Evolutionary conservation across 53 echinoderm and acorn worm genomes (phyloP).

Genomic region (Crossaster papposus): DNA sequence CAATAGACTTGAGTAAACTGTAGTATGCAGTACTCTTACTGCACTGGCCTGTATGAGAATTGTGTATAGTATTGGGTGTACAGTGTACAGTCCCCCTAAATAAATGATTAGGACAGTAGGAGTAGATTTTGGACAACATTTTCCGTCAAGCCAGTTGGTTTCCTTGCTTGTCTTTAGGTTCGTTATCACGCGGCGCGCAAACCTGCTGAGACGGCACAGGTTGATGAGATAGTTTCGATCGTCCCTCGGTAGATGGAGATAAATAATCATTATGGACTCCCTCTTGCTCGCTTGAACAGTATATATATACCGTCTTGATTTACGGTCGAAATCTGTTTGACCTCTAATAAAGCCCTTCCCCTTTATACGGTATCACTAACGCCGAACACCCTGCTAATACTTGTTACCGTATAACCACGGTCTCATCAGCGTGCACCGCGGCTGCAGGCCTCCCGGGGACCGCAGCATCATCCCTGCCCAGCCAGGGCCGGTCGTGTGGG

Average conservation of each 20-base stretch:
- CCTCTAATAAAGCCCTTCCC: conserved; percentile 5
- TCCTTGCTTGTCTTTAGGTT: neutral
- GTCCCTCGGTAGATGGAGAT: too few species aligned
- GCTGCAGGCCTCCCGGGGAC: neutral
- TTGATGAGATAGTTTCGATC: conserved; percentile 40
- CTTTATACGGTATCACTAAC: conserved; percentile 3
- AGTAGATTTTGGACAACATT: neutral
- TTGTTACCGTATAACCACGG: neutral
- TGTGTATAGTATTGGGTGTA: too few species aligned
- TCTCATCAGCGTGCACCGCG: neutral
- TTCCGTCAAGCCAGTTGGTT: neutral
- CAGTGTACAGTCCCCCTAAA: too few species aligned
- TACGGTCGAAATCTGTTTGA: conserved; percentile 36
- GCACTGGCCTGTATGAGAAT: too few species aligned
- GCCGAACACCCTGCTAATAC: neutral
- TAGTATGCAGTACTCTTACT: too few species aligned
- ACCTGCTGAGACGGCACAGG: conserved; percentile 13
- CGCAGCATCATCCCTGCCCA: neutral
- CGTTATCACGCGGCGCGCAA: neutral
- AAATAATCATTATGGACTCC: conserved; percentile 7
- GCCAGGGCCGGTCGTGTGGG: conserved; percentile 34
- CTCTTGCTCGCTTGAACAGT: neutral
- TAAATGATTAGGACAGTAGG: too few species aligned
- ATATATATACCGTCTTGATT: conserved; percentile 36
- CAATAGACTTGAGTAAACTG: too few species aligned